Conservation (phyloP, 2,113 vertebrate species). For the Pteruthius melanotis region DNA sequence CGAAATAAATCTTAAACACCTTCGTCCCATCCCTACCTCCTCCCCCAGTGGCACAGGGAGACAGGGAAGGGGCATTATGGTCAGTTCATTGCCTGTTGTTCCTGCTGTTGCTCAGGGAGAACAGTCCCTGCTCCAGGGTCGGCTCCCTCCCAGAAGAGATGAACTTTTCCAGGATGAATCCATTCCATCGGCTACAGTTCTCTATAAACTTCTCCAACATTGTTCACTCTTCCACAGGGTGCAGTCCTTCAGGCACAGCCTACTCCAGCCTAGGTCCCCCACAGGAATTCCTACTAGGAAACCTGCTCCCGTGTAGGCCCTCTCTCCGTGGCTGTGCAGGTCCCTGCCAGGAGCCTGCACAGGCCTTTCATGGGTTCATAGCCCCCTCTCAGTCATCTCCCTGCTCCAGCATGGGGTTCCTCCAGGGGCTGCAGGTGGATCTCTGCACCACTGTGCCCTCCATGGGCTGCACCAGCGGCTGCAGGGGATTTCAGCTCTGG, state of each 20-base stretch:
- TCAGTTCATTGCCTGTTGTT: fast-evolving
- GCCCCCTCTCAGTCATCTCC: neutral
- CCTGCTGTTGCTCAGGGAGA: neutral
- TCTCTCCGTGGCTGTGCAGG: neutral
- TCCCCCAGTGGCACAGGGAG: neutral
- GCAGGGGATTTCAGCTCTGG: neutral
- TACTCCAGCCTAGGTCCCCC: neutral
- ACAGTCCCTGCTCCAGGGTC: neutral
- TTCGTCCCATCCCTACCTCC: neutral
- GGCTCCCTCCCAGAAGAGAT: neutral
- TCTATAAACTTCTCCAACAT: neutral
- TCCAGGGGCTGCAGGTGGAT: neutral
- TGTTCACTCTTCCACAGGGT: neutral
- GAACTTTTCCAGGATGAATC: neutral
- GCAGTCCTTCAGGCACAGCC: neutral
- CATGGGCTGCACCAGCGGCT: neutral
- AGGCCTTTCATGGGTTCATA: neutral
- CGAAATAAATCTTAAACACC: neutral
- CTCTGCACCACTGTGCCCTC: neutral
- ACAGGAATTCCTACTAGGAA: neutral
- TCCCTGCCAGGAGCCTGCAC: neutral
- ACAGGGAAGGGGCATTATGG: neutral
- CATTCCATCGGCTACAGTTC: neutral
- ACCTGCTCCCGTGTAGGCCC: neutral
- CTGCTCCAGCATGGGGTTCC: neutral